Evolutionary conservation across 2,888 invertebrate species (phyloP), one percentile per base, ranked within the genome.

Genomic region (Pycnomerus fuliginosus): DNA sequence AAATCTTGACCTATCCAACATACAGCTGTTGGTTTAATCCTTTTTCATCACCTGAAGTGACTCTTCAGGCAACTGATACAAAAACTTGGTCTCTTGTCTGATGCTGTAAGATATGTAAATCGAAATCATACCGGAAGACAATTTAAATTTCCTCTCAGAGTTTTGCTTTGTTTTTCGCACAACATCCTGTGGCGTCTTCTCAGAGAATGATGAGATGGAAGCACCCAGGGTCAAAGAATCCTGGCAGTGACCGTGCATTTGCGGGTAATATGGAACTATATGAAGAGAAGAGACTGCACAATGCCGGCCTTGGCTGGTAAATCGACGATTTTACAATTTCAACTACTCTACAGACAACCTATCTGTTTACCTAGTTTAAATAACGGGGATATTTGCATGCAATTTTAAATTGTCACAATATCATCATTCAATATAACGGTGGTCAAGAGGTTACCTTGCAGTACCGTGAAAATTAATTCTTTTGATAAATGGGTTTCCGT

Each of bases 241-340:
- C 33, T 41, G 41, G 29, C 41, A 41, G 34, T 41, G 41, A 41
- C 41, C 41, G 33, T 34, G 28, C 37, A n/a, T 16, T 16, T n/a
- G n/a, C n/a, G n/a, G 27, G 13, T 10, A 39, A 20, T 32, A 17
- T 25, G 32, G 41, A 34, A 41, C 33, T 34, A 34, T 34, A 41
- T 41, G 40, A 40, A 40, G 41, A 40, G 20, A 40, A 25, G n/a
- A n/a, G n/a, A n/a, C n/a, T 39, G 29, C 41, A 41, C 41, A 41
- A 34, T 41, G 34, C n/a, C 41, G 41, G 14, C 41, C 41, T 41
- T 41, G 41, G 22, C 33, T 33, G 13, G 14, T 40, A 40, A 32
- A 40, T 40, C 40, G 16, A 40, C 32, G 17, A 27, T 25, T 33
- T 40, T 30, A 22, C 31, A 31, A 24, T 36, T 36, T 27, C 28